These are phyloP conservation scores for Temnothorax curvispinosus DNA, from an alignment of 1,140 invertebrate genomes.

Conservation along the genomic window DNA sequence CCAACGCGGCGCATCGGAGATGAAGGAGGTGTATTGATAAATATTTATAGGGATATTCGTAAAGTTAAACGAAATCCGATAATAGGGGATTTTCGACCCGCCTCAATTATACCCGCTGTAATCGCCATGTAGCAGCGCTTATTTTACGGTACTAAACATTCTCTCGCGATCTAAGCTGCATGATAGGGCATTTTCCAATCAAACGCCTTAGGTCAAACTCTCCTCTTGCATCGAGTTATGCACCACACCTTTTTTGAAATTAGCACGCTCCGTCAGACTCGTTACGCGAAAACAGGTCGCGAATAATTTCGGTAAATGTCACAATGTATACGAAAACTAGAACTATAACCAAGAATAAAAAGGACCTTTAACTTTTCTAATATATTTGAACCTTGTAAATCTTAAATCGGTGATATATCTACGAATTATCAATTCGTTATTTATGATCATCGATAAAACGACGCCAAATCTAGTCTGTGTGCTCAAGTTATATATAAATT, in stretches of 20 bases:
- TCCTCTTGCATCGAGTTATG: neutral
- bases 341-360: neutral
- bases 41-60: conserved; percentile 69
- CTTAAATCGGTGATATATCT: neutral
- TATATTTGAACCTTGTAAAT: neutral
- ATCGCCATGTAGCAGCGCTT: conserved; percentile 30
- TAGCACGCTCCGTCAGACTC: neutral
- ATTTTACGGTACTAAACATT: conserved; percentile 15
- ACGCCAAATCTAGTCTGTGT: neutral
- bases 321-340: neutral
- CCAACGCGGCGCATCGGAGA: neutral
- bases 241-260: neutral
- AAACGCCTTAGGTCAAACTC: neutral
- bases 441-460: neutral
- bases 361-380: neutral
- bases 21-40: conserved; percentile 58
- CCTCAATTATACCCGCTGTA: conserved; percentile 46
- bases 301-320: neutral
- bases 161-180: conserved; percentile 5
- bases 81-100: conserved; percentile 55
- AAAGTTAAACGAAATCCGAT: conserved; percentile 71
- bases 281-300: neutral
- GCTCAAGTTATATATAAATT: neutral
- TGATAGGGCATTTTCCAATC: conserved; percentile 32
- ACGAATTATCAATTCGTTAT: neutral